Conservation (phyloP, 2,113 vertebrate genomes). For the Hiodon alosoides region DNA sequence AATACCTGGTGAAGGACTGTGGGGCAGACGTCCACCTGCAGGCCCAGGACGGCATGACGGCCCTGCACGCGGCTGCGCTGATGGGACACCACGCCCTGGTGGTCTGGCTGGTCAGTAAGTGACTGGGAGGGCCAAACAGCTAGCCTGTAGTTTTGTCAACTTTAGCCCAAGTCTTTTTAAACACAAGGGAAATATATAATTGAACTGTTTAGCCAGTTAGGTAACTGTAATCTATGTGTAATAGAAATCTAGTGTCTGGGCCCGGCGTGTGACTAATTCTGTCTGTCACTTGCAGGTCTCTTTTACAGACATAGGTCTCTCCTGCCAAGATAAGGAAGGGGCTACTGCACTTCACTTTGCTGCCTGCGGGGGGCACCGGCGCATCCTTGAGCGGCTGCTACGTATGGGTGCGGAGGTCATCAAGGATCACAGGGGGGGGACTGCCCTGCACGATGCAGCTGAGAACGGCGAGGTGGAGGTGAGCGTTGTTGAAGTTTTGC, state of each 20-base stretch:
- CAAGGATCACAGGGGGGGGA: slow-evolving; percentile 75
- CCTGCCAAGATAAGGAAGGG: slow-evolving; percentile 66
- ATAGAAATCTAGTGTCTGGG: neutral
- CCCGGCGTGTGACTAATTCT: neutral
- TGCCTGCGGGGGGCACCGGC: slow-evolving; percentile 72
- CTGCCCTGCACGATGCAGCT: slow-evolving; percentile 76
- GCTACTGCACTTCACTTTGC: slow-evolving; percentile 77
- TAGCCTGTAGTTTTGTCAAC: neutral
- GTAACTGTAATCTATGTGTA: no score
- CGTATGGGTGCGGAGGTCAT: slow-evolving; percentile 62
- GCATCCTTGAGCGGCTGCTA: slow-evolving; percentile 68
- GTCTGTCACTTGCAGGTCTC: slow-evolving; percentile 52
- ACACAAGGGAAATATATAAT: no score
- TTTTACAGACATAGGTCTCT: slow-evolving; percentile 59
- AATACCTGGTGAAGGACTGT: slow-evolving; percentile 71
- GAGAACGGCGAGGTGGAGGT: slow-evolving; percentile 79
- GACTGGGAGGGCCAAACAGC: neutral
- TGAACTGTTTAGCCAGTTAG: no score
- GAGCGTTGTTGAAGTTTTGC: neutral
- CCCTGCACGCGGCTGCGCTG: slow-evolving; percentile 71
- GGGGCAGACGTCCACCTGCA: slow-evolving; percentile 63
- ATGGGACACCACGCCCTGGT: slow-evolving; percentile 69
- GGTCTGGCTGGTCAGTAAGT: slow-evolving; percentile 70
- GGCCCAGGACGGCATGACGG: slow-evolving; percentile 74
- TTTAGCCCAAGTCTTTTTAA: no score